Evolutionary conservation across 2,888 invertebrate species (phyloP), one percentile per base, ranked within the genome.

Genomic region (Cistogaster globosa): DNA sequence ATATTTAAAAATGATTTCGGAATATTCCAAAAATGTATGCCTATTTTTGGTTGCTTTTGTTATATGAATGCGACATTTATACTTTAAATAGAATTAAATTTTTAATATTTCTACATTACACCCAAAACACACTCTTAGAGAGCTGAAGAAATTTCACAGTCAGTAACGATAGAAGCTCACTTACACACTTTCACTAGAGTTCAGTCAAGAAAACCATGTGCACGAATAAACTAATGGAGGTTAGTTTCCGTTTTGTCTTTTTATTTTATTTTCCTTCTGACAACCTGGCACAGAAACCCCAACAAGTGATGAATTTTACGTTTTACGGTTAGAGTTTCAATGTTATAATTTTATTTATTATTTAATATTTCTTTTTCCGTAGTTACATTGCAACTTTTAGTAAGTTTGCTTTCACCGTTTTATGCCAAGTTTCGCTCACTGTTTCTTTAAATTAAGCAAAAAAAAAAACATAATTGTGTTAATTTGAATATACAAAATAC

Each of bases 171-270:
- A 51, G 8, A 36, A 67, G 20, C 32, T 16, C 55, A 18, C 36
- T 12, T 32, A 14, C 71, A n/a, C 22, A 71, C 71, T 16, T 12
- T 2, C 36, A 20, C 16, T 36, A 36, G 5, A 60, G 68, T 57
- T 36, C 38, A 55, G 42, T 45, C 36, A 65, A 72, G 36, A 45
- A 48, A 60, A 67, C 67, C 58, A 12, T 67, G 72, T 69, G 51
- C 74, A 69, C 51, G 57, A 69, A 69, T 75, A n/a, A 79, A 57
- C 63, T 51, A 75, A 51, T 18, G 57, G 60, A 63, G 75, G 79
- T 71, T 84, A 84, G 69, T 79, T 75, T 84, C 75, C 83, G 65
- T 75, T 79, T 74, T 75, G 74, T 65, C 6, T 5, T 38, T 38
- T 38, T 5, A 38, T 7, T 75, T 55, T 72, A 42, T 71, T 63